Base-by-base conservation (phyloP, 2,797 vertebrate genomes). In the Myiothlypis coronata region DNA sequence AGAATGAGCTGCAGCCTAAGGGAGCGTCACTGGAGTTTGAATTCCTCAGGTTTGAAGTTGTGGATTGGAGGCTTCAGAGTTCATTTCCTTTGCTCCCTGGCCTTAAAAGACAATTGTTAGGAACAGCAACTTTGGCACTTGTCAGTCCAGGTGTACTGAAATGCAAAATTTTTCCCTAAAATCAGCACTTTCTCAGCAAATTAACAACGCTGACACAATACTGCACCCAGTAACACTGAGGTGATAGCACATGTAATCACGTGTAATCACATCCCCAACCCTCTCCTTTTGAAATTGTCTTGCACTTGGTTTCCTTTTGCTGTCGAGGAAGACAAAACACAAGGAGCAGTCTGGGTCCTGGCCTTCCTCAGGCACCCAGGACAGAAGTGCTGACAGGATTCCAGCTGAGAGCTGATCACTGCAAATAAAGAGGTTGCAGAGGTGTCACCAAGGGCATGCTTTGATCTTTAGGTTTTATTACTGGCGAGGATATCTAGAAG, bases 401-500 rank as follows among this genome's bases (percentile, higher is more conserved):
- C 41, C 79, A 46, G 0, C 23, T 3, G 7, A 44, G 35, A 34
- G 20, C 21, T 63, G 61, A 57, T 74, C 30, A 11, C 28, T 53
- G 86, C 41, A 84, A 59, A 68, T 69, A 60, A 76, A 90, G 64
- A n/a, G 37, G 12, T 53, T 52, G 64, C 39, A 55, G 57, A 81
- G 6, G 34, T 81, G 14, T 78, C 76, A 83, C 27, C 26, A 46
- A 74, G 65, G 82, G 39, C 71, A 87, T 16, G 8, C 41, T 87
- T 88, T 94, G 81, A 80, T 89, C 88, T 86, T 85, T 69, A 69
- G 61, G 32, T 24, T 87, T 95, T 83, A 56, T 94, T 91, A 59
- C 61, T 46, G 41, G 23, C n/a, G 23, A 61, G 81, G 75, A 83
- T 32, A 61, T 19, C 27, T 75, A 91, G 87, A 69, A 86, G 68